Evolutionary conservation across 2,888 invertebrate genomes (phyloP).

Genomic region (Coleophora deauratella): DNA sequence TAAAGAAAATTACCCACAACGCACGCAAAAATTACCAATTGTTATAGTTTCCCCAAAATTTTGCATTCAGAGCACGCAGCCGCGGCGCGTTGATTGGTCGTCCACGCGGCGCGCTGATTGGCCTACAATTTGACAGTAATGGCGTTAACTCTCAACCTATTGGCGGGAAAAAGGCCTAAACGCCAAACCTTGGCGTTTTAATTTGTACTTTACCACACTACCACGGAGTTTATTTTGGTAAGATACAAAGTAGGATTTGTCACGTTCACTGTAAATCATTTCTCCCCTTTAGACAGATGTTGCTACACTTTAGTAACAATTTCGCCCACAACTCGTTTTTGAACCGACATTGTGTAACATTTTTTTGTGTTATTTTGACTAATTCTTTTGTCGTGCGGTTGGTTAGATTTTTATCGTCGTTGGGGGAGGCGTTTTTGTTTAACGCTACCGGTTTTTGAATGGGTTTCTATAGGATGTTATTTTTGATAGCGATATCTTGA

Average conservation of each 20-base stretch:
- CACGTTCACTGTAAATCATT: slow-evolving; percentile 7
- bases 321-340: slow-evolving; percentile 66
- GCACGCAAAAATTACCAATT: slow-evolving; percentile 56
- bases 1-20: slow-evolving; percentile 35
- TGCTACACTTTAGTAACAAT: slow-evolving; percentile 72
- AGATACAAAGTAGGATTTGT: background rate
- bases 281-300: slow-evolving; percentile 68
- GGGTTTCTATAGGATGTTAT: slow-evolving; percentile 30
- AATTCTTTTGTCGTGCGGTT: slow-evolving; percentile 70
- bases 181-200: slow-evolving; percentile 9
- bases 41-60: slow-evolving; percentile 61
- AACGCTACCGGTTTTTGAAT: slow-evolving; percentile 44
- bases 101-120: slow-evolving; percentile 51
- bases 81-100: slow-evolving; percentile 49
- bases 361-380: slow-evolving; percentile 66
- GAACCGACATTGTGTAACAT: slow-evolving; percentile 59
- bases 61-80: slow-evolving; percentile 61
- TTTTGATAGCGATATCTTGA: slow-evolving; percentile 28
- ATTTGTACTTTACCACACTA: accelerated
- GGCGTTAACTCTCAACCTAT: slow-evolving; percentile 55
- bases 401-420: slow-evolving; percentile 56
- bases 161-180: slow-evolving; percentile 19
- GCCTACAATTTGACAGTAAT: slow-evolving; percentile 70
- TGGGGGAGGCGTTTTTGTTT: slow-evolving; percentile 54
- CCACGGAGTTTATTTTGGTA: slow-evolving; percentile 7